Evolutionary conservation across 2,797 vertebrate species (phyloP).

Genomic region (Pristis pectinata): DNA sequence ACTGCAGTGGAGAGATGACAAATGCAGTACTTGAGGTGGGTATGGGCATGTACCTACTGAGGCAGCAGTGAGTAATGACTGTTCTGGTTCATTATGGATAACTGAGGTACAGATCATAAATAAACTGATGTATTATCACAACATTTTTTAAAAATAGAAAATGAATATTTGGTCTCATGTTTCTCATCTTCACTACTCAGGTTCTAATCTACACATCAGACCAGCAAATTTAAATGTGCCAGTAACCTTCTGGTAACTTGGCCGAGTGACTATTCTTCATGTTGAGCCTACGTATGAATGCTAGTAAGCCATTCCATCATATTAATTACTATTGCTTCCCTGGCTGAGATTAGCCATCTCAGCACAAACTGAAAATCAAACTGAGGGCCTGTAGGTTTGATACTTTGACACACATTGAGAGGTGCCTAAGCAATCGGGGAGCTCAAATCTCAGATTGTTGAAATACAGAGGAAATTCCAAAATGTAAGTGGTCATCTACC

Average conservation of each 20-base stretch:
- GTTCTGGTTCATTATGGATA: neutral
- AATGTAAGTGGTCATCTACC: neutral
- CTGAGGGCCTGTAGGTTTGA: neutral
- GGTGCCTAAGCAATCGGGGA: neutral
- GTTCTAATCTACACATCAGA: neutral
- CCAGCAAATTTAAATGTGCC: neutral
- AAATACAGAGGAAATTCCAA: neutral
- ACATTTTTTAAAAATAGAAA: neutral
- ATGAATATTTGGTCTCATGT: constrained; percentile 7
- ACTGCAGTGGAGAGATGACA: neutral
- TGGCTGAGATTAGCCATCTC: neutral
- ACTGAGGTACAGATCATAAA: neutral
- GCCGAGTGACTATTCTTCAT: neutral
- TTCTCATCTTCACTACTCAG: neutral
- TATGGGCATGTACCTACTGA: neutral
- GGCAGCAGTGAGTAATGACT: neutral
- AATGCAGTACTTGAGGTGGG: neutral
- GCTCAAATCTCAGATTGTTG: neutral
- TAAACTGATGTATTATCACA: neutral
- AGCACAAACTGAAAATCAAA: neutral
- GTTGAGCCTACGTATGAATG: neutral
- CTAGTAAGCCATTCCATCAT: neutral
- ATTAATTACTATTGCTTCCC: neutral
- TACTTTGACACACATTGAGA: neutral
- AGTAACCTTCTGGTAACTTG: neutral